Evolutionary conservation across 2,113 vertebrate species (phyloP).

Genomic region (Talpa occidentalis): DNA sequence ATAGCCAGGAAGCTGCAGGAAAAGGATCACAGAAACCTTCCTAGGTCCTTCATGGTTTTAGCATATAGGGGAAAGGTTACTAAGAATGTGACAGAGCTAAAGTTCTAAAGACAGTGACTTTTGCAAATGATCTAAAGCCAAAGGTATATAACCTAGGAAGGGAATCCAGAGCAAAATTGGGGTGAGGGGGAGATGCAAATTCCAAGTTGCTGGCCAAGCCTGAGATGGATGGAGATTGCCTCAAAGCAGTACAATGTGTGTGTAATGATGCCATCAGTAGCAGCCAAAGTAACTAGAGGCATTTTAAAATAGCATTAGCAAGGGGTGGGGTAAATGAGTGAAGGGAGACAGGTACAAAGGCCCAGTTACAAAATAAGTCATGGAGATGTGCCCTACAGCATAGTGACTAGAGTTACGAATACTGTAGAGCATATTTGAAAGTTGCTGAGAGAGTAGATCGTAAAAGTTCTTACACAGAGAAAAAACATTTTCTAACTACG

Average conservation of each 20-base stretch:
- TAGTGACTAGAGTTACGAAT: neutral
- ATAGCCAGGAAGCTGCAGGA: neutral
- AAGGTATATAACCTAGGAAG: constrained; percentile 88
- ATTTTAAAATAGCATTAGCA: neutral
- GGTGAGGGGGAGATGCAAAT: no score
- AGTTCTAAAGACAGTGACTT: constrained; percentile 90
- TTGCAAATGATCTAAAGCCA: constrained; percentile 95
- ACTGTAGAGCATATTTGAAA: neutral
- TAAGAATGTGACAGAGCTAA: constrained; percentile 88
- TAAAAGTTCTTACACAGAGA: no score
- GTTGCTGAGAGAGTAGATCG: neutral
- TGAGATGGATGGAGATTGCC: neutral
- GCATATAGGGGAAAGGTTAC: neutral
- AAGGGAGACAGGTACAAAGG: no score
- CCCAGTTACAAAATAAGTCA: neutral
- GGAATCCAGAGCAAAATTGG: neutral
- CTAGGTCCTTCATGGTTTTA: neutral
- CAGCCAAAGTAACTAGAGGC: neutral
- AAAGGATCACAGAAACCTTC: neutral
- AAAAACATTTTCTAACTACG: no score
- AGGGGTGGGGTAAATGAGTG: neutral
- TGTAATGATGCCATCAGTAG: neutral
- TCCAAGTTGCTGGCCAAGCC: neutral
- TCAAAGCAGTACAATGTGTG: neutral
- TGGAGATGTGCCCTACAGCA: neutral